A percentile compares a stretch with the other conserved stretches of the same genome.
These are phyloP conservation scores for Onychomys leucogaster DNA, from an alignment of 2,797 vertebrate genomes.

Conservation along the genomic window DNA sequence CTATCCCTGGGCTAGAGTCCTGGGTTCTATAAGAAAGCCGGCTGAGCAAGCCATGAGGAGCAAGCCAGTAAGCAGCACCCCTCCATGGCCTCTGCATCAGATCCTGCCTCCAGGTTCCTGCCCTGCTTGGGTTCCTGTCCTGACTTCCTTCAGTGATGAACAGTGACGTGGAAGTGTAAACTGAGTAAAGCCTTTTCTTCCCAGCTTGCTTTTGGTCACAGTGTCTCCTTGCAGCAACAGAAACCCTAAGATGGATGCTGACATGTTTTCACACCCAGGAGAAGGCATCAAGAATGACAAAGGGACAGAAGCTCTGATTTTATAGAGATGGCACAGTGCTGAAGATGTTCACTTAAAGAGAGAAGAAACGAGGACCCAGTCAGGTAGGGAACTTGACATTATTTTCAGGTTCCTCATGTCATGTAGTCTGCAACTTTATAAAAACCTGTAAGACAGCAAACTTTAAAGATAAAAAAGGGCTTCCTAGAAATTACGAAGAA, in stretches of 20 bases:
- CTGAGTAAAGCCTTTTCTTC: background rate
- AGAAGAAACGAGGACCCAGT: background rate
- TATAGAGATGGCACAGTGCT: background rate
- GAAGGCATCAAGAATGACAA: background rate
- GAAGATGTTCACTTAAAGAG: background rate
- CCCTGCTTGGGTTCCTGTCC: background rate
- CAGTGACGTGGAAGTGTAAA: background rate
- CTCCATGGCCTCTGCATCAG: background rate
- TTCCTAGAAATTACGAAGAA: conserved; percentile 18
- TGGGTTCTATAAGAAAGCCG: background rate
- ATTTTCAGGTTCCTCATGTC: background rate
- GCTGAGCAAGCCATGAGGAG: background rate
- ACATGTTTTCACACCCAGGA: background rate
- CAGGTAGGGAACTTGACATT: background rate
- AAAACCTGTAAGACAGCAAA: background rate
- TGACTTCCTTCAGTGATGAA: background rate
- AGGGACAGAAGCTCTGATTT: background rate
- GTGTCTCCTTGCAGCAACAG: background rate
- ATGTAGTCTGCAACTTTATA: background rate
- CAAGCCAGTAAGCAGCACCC: background rate
- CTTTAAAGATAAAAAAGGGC: background rate
- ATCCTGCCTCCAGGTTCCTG: background rate
- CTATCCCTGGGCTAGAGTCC: background rate
- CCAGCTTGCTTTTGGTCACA: background rate
- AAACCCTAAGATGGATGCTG: background rate